Evolutionary conservation across 2,888 invertebrate species (phyloP).

Genomic region (Amblyjoppa proteus): DNA sequence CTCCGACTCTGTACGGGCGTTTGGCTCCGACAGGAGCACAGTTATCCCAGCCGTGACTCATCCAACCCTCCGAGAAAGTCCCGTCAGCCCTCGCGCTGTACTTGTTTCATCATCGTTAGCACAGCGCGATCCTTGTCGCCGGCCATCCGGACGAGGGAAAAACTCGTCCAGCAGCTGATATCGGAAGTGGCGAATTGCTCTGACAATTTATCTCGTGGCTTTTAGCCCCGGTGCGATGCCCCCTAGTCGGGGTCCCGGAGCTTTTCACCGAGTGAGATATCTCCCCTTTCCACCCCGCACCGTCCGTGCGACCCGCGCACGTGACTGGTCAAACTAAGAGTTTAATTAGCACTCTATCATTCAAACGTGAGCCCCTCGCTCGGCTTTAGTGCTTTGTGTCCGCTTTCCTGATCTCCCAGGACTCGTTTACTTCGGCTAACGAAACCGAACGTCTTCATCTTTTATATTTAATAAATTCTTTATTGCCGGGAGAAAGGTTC

Average conservation of each 20-base stretch:
- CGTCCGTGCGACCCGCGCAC: conserved; percentile 48
- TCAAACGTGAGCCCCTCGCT: conserved; percentile 58
- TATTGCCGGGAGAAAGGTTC: background rate
- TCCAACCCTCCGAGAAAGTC: conserved; percentile 58
- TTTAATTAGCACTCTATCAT: conserved; percentile 69
- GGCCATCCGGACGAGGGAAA: conserved; percentile 11
- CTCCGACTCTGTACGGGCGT: conserved; percentile 8
- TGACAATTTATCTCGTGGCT: conserved; percentile 68
- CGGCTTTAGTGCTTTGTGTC: background rate
- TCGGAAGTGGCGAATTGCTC: conserved; percentile 64
- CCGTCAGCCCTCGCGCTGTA: conserved; percentile 52
- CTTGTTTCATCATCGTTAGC: conserved; percentile 79
- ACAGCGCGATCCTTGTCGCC: conserved; percentile 57
- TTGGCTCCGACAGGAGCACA: conserved; percentile 25
- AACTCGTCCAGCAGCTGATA: conserved; percentile 21
- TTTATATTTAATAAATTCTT: conserved; percentile 35
- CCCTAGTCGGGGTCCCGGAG: conserved; percentile 32
- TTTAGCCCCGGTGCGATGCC: conserved; percentile 60
- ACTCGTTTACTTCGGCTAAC: conserved; percentile 38
- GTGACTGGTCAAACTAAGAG: conserved; percentile 71
- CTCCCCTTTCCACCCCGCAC: conserved; percentile 55
- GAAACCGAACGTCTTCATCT: conserved; percentile 22
- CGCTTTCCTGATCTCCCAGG: conserved; percentile 21
- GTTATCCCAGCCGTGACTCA: conserved; percentile 70
- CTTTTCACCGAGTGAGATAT: conserved; percentile 31